Conservation (phyloP, 1,140 invertebrate species). For the Dinoponera quadriceps region DNA sequence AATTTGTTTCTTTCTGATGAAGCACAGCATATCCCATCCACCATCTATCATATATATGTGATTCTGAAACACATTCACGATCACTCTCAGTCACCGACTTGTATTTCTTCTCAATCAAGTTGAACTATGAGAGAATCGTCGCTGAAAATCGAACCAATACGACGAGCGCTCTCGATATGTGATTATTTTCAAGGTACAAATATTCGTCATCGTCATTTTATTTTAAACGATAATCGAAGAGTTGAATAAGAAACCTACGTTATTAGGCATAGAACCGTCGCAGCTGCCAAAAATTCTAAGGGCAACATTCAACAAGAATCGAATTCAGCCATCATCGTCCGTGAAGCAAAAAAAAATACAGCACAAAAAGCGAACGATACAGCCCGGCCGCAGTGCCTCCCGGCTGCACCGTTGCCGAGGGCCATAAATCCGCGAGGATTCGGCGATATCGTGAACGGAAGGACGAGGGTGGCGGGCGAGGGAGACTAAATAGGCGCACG, state of each 20-base stretch:
- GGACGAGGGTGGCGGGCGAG: conserved; percentile 17
- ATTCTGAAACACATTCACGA: neutral
- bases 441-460: conserved; percentile 49
- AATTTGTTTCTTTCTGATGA: conserved; percentile 27
- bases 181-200: too few relatives aligned
- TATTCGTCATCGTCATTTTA: too few relatives aligned
- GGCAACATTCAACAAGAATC: too few relatives aligned
- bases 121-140: too few relatives aligned
- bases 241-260: too few relatives aligned
- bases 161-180: too few relatives aligned
- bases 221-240: too few relatives aligned
- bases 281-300: too few relatives aligned
- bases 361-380: neutral
- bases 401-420: conserved; percentile 18
- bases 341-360: conserved; percentile 7
- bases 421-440: conserved; percentile 64
- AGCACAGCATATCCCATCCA: neutral
- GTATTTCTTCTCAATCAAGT: too few relatives aligned
- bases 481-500: conserved; percentile 68
- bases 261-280: too few relatives aligned
- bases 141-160: too few relatives aligned
- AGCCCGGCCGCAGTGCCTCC: neutral
- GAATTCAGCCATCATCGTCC: neutral
- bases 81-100: too few relatives aligned
- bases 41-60: neutral